Evolutionary conservation across 2,113 vertebrate genomes (phyloP).

Genomic region (Daphoenositta chrysoptera): DNA sequence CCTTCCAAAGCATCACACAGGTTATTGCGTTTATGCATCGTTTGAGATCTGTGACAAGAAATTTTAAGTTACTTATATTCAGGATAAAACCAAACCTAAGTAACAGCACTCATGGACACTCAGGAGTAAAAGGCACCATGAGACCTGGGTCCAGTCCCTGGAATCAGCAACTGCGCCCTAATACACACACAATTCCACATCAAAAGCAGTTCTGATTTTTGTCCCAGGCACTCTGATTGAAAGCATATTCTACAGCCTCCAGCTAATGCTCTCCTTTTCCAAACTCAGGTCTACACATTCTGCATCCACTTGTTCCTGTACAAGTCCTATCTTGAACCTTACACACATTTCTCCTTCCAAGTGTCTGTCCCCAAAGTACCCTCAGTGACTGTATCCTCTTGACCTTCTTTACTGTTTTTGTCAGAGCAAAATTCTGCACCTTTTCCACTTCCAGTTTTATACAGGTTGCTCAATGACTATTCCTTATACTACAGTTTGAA

Average conservation of each 20-base stretch:
- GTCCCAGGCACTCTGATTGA: neutral
- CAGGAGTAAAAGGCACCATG: neutral
- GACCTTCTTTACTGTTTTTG: neutral
- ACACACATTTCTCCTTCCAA: accelerated
- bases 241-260: neutral
- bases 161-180: neutral
- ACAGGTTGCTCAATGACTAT: neutral
- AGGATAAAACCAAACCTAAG: neutral
- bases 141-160: neutral
- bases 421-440: neutral
- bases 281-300: neutral
- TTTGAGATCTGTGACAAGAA: neutral
- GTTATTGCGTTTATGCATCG: accelerated
- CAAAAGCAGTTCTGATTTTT: neutral
- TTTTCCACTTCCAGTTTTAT: neutral
- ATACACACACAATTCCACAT: accelerated
- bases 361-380: neutral
- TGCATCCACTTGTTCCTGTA: neutral
- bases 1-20: neutral
- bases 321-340: neutral
- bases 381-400: neutral
- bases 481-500: neutral
- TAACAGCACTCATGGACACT: neutral
- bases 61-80: neutral
- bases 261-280: neutral